These are phyloP conservation scores for Adrianichthys oophorus DNA, from an alignment of 2,797 vertebrate genomes.

Conservation along the genomic window DNA sequence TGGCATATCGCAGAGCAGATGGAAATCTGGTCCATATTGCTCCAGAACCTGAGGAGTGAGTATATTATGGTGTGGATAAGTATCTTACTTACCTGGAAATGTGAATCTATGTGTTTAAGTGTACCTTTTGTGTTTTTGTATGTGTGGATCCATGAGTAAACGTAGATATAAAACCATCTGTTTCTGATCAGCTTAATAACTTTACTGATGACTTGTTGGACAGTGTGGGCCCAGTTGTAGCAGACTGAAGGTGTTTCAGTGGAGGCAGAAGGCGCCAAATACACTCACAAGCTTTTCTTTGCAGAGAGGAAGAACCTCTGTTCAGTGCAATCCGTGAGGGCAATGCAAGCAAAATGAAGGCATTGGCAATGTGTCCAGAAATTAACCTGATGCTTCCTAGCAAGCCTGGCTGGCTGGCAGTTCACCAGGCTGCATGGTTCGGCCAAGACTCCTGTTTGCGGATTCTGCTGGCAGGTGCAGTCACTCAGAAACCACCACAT, in stretches of 20 bases:
- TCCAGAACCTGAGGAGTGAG: conserved; percentile 69
- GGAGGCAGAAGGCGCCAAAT: background rate
- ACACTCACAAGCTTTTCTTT: background rate
- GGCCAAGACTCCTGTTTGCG: conserved; percentile 48
- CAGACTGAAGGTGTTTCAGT: background rate
- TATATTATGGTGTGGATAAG: background rate
- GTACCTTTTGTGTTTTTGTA: no score
- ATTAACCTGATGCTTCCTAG: conserved; percentile 55
- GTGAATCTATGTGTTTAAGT: no score
- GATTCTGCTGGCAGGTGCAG: conserved; percentile 52
- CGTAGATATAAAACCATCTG: background rate
- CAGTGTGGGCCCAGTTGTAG: no score
- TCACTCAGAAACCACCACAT: no score
- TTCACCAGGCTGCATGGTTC: conserved; percentile 53
- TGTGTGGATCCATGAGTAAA: no score
- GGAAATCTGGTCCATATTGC: conserved; percentile 63
- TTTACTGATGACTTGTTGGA: background rate
- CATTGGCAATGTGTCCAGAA: background rate
- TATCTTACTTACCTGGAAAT: background rate
- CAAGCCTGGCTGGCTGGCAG: conserved; percentile 54
- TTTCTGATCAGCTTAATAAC: background rate
- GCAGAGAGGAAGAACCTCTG: conserved; percentile 72
- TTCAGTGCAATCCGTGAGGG: conserved; percentile 56
- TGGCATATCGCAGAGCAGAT: conserved; percentile 79
- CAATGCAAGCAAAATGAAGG: conserved; percentile 32